Percentiles rank a stretch among this genome's conserved stretches.
Evolutionary conservation across 2,888 invertebrate genomes (phyloP).

Genomic region (Tortrix viridana): DNA sequence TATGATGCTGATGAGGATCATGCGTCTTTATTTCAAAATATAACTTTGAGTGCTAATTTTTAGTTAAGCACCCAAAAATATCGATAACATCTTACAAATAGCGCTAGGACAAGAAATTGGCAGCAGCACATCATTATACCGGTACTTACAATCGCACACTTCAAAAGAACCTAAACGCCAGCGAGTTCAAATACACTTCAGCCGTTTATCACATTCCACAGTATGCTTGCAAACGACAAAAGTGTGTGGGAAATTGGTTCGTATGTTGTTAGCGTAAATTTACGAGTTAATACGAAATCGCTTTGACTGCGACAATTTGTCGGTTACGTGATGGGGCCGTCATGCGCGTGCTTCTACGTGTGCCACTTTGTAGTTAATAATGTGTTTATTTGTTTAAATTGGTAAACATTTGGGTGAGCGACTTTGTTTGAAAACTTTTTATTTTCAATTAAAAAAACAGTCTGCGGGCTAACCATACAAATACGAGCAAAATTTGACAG

Average conservation of each 20-base stretch:
- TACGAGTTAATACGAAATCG: constrained; percentile 72
- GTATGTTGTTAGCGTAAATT: constrained; percentile 65
- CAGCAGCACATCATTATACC: constrained; percentile 26
- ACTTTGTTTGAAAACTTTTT: too few species aligned
- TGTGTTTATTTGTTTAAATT: neutral
- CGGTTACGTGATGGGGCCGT: constrained; percentile 51
- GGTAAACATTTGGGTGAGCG: neutral
- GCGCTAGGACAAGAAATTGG: constrained; percentile 8
- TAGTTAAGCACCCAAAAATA: neutral
- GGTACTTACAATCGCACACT: neutral
- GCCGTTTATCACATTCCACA: neutral
- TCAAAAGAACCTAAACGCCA: constrained; percentile 9
- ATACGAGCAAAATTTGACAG: too few species aligned
- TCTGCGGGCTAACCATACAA: too few species aligned
- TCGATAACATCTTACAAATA: constrained; percentile 3
- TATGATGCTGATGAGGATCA: too few species aligned
- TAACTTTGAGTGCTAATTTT: too few species aligned
- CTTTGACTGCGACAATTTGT: constrained; percentile 59
- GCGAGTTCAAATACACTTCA: constrained; percentile 1
- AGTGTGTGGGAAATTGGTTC: constrained; percentile 62
- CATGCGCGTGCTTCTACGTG: constrained; percentile 29
- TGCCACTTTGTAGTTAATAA: constrained; percentile 10
- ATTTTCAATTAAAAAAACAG: too few species aligned
- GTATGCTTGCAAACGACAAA: constrained; percentile 43
- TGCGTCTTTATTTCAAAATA: too few species aligned